phyloP scores from a whole-genome alignment of 2,797 vertebrate genomes.

The Eupleurogrammus muticus region DNA sequence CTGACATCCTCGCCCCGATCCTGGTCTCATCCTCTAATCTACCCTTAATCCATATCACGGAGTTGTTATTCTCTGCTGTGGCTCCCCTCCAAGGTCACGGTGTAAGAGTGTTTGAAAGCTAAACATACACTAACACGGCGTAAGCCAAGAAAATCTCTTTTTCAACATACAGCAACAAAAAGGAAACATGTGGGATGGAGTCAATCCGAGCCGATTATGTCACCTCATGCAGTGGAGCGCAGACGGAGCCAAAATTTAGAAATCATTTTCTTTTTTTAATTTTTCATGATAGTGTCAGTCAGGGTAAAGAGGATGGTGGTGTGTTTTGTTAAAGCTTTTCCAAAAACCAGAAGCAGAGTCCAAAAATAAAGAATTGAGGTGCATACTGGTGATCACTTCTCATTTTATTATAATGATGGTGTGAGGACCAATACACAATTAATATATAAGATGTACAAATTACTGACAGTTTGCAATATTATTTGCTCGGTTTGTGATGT shows the following conservation, averaged over 20 bases:
- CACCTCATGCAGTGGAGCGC: background rate
- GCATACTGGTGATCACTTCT: no score
- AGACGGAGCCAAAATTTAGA: background rate
- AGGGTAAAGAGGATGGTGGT: background rate
- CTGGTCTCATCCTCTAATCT: constrained; percentile 52
- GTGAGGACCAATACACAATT: no score
- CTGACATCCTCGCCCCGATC: constrained; percentile 26
- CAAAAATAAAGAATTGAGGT: no score
- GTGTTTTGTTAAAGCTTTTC: background rate
- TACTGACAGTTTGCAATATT: no score
- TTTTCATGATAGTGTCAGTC: fast-evolving
- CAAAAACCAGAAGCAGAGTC: background rate
- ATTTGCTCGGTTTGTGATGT: no score
- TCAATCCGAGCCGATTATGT: constrained; percentile 13
- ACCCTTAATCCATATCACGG: constrained; percentile 38
- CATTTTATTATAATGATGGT: no score
- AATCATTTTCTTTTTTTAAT: background rate
- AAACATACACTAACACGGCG: constrained; percentile 8
- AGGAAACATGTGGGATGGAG: constrained; percentile 7
- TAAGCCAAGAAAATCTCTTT: constrained; percentile 18
- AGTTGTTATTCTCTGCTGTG: constrained; percentile 12
- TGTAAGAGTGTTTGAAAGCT: constrained; percentile 27
- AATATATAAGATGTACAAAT: no score
- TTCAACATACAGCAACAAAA: constrained; percentile 5
- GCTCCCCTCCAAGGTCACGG: constrained; percentile 17